Evolutionary conservation across 1,140 invertebrate species (phyloP).

Genomic region (Aradophagus sp.): DNA sequence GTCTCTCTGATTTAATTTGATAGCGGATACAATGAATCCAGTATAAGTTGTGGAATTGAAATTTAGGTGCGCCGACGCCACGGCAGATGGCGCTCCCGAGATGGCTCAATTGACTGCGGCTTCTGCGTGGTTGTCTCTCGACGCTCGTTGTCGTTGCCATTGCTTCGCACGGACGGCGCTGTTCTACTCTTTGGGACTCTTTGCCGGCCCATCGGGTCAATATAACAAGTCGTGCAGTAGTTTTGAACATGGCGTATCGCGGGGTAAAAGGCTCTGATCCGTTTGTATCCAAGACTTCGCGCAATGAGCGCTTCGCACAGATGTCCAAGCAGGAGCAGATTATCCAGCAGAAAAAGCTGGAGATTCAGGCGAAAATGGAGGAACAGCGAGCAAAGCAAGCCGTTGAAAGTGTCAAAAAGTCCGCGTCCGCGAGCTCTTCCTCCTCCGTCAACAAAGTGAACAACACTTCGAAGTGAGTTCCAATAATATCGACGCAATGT

Average conservation of each 20-base stretch:
- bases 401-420: slow-evolving; percentile 74
- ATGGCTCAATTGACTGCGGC: too few relatives aligned
- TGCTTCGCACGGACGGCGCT: too few relatives aligned
- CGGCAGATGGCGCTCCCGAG: too few relatives aligned
- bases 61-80: too few relatives aligned
- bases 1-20: too few relatives aligned
- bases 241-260: slow-evolving; percentile 73
- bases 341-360: slow-evolving; percentile 85
- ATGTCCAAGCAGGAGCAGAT: slow-evolving; percentile 88
- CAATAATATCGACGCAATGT: slow-evolving; percentile 3
- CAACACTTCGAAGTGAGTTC: slow-evolving; percentile 63
- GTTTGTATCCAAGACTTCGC: slow-evolving; percentile 76
- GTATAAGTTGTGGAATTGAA: too few relatives aligned
- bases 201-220: slow-evolving; percentile 41
- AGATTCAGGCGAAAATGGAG: slow-evolving; percentile 81
- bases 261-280: slow-evolving; percentile 74
- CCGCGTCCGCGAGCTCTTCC: slow-evolving; percentile 56
- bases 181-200: too few relatives aligned
- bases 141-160: too few relatives aligned
- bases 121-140: too few relatives aligned
- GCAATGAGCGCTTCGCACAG: slow-evolving; percentile 81
- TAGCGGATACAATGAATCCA: too few relatives aligned
- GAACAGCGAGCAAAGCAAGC: slow-evolving; percentile 78
- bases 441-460: slow-evolving; percentile 59
- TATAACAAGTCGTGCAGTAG: slow-evolving; percentile 41